Evolutionary conservation across 1,140 invertebrate species (phyloP).

Genomic region (Aporrectodea caliginosa): DNA sequence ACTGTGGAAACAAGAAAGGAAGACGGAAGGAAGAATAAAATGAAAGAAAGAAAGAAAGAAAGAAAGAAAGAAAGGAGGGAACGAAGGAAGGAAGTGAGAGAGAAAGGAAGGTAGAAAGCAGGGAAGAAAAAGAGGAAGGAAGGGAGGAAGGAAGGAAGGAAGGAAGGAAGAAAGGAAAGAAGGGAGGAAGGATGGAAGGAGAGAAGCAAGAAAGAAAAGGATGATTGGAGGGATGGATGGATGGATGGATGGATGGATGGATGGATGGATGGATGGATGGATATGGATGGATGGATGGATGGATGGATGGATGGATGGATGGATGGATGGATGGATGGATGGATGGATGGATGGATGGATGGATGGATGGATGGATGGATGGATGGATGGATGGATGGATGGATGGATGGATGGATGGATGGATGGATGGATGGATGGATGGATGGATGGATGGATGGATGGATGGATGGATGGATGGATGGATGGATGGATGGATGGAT

Average conservation of each 20-base stretch:
- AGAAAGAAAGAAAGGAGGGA: neutral
- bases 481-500: neutral
- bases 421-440: neutral
- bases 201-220: neutral
- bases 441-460: neutral
- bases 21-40: neutral
- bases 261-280: neutral
- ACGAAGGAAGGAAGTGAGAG: neutral
- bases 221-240: neutral
- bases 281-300: neutral
- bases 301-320: neutral
- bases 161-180: neutral
- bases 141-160: neutral
- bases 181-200: neutral
- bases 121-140: neutral
- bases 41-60: neutral
- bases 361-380: neutral
- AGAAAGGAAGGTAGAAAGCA: neutral
- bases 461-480: neutral
- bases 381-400: neutral
- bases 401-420: neutral
- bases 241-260: neutral
- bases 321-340: neutral
- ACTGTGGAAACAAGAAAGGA: neutral
- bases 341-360: neutral